phyloP scores from a whole-genome alignment of 2,888 invertebrate genomes.

The Pharmacophagus antenor region DNA sequence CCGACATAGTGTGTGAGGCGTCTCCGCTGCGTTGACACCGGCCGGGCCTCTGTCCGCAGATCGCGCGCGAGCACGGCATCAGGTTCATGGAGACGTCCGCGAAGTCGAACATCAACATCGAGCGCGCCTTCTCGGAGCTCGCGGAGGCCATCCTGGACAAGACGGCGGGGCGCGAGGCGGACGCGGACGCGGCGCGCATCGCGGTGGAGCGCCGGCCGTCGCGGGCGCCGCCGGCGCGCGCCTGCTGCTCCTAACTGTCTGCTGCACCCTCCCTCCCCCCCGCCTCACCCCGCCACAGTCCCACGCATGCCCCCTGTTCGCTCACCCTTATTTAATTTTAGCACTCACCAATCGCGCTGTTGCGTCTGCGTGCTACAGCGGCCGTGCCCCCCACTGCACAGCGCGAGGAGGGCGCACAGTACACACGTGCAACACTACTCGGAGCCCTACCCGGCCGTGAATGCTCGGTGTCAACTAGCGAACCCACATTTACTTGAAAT shows the following conservation, averaged over 20 bases:
- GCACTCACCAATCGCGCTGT: no score
- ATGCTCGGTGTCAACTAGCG: no score
- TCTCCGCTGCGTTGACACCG: no score
- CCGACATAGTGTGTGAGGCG: no score
- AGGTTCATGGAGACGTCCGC: conserved; percentile 99
- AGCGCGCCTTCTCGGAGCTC: conserved; percentile 95
- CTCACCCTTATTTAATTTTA: background rate
- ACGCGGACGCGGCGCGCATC: conserved; percentile 80
- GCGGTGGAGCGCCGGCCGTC: conserved; percentile 87
- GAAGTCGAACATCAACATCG: conserved; percentile 98
- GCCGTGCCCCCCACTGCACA: no score
- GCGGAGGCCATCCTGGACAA: conserved; percentile 97
- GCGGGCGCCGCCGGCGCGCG: conserved; percentile 80
- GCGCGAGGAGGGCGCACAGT: no score
- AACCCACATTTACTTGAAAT: no score
- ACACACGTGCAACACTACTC: no score
- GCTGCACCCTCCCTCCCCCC: background rate
- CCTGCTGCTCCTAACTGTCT: conserved; percentile 67
- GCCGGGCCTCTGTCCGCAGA: conserved; percentile 76
- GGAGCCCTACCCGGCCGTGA: no score
- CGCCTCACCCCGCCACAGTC: background rate
- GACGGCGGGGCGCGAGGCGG: conserved; percentile 90
- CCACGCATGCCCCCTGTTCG: background rate
- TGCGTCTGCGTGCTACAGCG: no score
- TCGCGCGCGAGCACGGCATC: conserved; percentile 96